phyloP scores from a whole-genome alignment of 30 jellyfish, hydroid and myxozoan genomes.

The Aurelia coerulea region DNA sequence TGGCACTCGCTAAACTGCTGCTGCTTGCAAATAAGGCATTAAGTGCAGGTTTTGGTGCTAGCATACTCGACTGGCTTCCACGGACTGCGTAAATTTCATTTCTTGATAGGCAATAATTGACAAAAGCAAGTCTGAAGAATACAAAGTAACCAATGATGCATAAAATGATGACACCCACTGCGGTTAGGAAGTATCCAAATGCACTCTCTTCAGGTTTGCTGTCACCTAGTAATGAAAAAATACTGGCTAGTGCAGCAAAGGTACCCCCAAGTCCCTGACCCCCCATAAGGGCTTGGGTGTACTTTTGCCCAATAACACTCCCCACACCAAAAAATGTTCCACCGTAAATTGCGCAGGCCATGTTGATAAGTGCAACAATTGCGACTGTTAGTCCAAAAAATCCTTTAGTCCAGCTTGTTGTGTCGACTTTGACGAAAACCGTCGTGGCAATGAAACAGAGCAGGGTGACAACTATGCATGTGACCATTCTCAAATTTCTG shows the following conservation, averaged over 20 bases:
- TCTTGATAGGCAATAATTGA: constrained; percentile 50
- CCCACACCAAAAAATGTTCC: constrained; percentile 97
- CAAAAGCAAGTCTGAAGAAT: constrained; percentile 67
- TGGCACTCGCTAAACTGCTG: constrained; percentile 41
- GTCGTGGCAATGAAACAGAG: constrained; percentile 82
- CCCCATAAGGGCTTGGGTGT: constrained; percentile 97
- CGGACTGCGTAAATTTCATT: constrained; percentile 49
- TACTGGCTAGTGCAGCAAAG: constrained; percentile 97
- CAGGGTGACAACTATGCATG: constrained; percentile 73
- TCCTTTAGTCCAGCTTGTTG: constrained; percentile 76
- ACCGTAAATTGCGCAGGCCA: constrained; percentile 86
- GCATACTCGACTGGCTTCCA: constrained; percentile 60
- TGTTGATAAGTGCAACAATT: constrained; percentile 76
- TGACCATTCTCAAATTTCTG: constrained; percentile 77
- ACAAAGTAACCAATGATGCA: constrained; percentile 68
- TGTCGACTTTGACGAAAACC: constrained; percentile 84
- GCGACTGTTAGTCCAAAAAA: constrained; percentile 84
- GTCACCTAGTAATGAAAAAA: constrained; percentile 67
- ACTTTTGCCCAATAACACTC: constrained; percentile 89
- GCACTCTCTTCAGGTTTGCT: constrained; percentile 85
- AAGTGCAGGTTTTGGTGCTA: constrained; percentile 38
- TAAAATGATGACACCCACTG: constrained; percentile 67
- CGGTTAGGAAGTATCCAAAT: constrained; percentile 85
- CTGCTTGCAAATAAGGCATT: constrained; percentile 63
- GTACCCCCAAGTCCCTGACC: constrained; percentile 99